These are phyloP conservation scores for Coleophora flavipennella DNA, from an alignment of 2,888 invertebrate genomes.

Conservation along the genomic window DNA sequence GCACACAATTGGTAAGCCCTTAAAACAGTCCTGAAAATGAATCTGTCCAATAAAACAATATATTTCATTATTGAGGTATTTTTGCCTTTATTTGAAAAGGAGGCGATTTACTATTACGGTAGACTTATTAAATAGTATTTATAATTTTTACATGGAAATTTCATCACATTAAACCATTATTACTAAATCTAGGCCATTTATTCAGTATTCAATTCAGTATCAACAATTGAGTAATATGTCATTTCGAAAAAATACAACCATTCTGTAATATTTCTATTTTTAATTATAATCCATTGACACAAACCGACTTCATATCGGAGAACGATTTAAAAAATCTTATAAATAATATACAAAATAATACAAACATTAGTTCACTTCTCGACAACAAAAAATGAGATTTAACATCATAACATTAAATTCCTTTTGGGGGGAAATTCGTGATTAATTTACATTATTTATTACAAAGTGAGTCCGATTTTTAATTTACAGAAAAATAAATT, in stretches of 20 bases:
- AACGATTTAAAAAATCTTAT: constrained; percentile 59
- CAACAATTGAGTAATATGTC: constrained; percentile 58
- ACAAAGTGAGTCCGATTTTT: constrained; percentile 47
- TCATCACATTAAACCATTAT: constrained; percentile 66
- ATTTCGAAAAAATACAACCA: constrained; percentile 67
- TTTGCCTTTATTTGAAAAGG: constrained; percentile 67
- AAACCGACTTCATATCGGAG: constrained; percentile 31
- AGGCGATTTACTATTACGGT: constrained; percentile 69
- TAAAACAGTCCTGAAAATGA: neutral
- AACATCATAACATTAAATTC: constrained; percentile 37
- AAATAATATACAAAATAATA: constrained; percentile 73
- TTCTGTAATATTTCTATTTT: constrained; percentile 51
- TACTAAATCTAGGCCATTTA: constrained; percentile 58
- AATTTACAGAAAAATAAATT: constrained; percentile 66
- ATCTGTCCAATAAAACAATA: constrained; percentile 46
- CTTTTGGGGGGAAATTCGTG: constrained; percentile 49
- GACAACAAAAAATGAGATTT: constrained; percentile 56
- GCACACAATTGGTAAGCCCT: too few species aligned
- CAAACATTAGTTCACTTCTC: constrained; percentile 58
- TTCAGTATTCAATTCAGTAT: constrained; percentile 60
- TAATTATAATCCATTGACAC: constrained; percentile 42
- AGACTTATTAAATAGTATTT: constrained; percentile 68
- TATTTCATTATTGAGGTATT: constrained; percentile 65
- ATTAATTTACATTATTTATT: constrained; percentile 44
- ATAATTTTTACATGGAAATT: constrained; percentile 71